Base-by-base conservation (phyloP, 2,113 vertebrate species). In the Macroglossus sobrinus region DNA sequence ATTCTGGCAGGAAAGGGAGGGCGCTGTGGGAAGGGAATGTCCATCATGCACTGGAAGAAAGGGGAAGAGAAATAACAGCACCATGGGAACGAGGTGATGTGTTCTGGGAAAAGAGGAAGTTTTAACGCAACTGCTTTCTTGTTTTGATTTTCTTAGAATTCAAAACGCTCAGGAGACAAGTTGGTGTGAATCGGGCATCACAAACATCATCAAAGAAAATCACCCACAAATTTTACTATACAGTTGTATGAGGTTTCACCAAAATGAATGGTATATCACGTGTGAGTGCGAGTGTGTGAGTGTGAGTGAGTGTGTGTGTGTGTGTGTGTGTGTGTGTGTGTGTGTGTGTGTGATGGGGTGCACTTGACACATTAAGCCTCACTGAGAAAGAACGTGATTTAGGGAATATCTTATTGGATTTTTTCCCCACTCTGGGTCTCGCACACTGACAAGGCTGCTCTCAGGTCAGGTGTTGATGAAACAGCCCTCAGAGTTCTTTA, bases 131-230 rank as follows among this genome's bases (percentile, higher is more conserved):
- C 71, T 86, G 69, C 82, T 90, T 92, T 93, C 92, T 86, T 92
- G 80, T 92, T 95, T 87, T 84, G 87, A 43, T 96, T 93, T 97
- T 93, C 97, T 95, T 95, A 93, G 92, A 98, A 97, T 93, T 93
- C 80, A 90, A 87, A 97, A 43, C 94, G 84, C 43, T 1, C 40
- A 80, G 92, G 81, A 94, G 78, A 47, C n/a, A 53, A 7, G 40
- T 78, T 55, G 21, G 30, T 33, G 12, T 21, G 26, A 66, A 63
- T 12, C 11, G 47, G 1, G 11, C 45, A 10, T 63, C 45, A 12
- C 26, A 30, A 81, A 35, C 53, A 35, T 19, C 66, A n/a, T 28
- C 16, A 64, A 80, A 55, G 40, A 81, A 82, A 74, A 35, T n/a
- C 26, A 61, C 4, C 26, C 50, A 14, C 45, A 30, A 55, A 59